A percentile compares a stretch with the other conserved stretches of the same genome.
phyloP scores from a whole-genome alignment of 2,888 invertebrate genomes.

The Euplexia lucipara region DNA sequence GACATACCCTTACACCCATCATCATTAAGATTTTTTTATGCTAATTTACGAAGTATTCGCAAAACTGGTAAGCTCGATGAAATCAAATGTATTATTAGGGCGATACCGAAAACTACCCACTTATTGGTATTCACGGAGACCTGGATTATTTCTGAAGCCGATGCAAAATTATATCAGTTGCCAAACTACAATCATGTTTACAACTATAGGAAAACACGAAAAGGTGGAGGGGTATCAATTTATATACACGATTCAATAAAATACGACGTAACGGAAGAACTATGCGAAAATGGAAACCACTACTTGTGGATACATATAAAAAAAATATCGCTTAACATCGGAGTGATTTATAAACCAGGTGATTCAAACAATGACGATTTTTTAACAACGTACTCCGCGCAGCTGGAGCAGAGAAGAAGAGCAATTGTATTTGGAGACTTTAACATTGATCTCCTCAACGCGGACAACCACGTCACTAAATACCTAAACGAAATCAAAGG shows the following conservation, averaged over 20 bases:
- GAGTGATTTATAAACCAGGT: no score
- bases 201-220: neutral
- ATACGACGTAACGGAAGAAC: no score
- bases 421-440: no score
- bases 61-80: slow-evolving; percentile 4
- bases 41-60: slow-evolving; percentile 4
- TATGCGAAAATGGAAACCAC: no score
- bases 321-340: no score
- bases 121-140: slow-evolving; percentile 9
- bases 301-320: no score
- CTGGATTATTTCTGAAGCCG: slow-evolving; percentile 12
- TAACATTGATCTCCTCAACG: neutral
- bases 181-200: slow-evolving; percentile 4
- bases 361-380: neutral
- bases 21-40: neutral
- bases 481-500: slow-evolving; percentile 6
- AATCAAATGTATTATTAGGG: neutral
- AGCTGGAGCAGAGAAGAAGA: slow-evolving; percentile 6
- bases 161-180: slow-evolving; percentile 4
- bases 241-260: neutral
- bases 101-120: slow-evolving; percentile 1
- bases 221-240: slow-evolving; percentile 16
- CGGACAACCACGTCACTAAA: neutral
- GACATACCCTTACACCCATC: slow-evolving; percentile 7
- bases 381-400: neutral